phyloP scores from a whole-genome alignment of 2,797 vertebrate species.

The Melanotaenia trifasciata region DNA sequence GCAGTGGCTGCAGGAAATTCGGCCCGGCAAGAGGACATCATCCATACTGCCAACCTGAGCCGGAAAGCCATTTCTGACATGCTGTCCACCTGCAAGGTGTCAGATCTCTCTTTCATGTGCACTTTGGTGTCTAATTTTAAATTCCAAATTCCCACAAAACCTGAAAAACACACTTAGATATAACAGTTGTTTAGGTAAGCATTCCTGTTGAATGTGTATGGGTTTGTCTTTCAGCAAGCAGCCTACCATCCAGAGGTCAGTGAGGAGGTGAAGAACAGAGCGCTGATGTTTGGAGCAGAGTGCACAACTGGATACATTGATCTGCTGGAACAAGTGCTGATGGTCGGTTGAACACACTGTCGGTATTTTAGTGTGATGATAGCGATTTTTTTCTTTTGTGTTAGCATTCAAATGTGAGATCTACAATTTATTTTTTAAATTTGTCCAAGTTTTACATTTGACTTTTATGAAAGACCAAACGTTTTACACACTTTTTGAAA shows the following conservation, averaged over 20 bases:
- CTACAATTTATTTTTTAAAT: no score
- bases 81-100: conserved; percentile 94
- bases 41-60: conserved; percentile 96
- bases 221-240: conserved; percentile 86
- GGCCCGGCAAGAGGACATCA: conserved; percentile 94
- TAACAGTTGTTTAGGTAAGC: neutral
- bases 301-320: conserved; percentile 90
- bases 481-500: neutral
- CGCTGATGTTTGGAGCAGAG: conserved; percentile 88
- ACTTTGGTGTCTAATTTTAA: neutral
- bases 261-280: conserved; percentile 86
- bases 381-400: neutral
- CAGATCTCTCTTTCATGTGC: neutral
- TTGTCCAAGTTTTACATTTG: neutral
- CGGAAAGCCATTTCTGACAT: conserved; percentile 97
- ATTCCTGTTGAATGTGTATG: neutral
- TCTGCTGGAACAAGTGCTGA: conserved; percentile 90
- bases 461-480: neutral
- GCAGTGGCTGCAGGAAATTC: conserved; percentile 98
- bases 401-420: no score
- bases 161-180: neutral
- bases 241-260: conserved; percentile 89
- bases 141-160: neutral
- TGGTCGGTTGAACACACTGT: conserved; percentile 77
- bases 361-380: neutral